These are phyloP conservation scores for Notolabrus celidotus DNA, from an alignment of 2,797 vertebrate species.

Conservation along the genomic window DNA sequence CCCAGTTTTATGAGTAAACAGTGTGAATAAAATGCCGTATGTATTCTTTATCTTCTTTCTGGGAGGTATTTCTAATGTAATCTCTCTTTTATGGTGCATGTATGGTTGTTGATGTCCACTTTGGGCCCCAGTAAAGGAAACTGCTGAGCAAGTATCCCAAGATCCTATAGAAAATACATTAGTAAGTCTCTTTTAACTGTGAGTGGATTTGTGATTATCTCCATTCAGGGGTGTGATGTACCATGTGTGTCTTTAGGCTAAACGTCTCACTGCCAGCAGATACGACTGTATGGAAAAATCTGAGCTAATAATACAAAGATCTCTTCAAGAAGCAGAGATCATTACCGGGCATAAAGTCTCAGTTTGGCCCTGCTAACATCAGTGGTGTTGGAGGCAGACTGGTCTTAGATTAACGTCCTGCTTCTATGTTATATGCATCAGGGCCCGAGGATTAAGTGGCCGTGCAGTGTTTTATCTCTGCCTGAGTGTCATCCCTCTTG, in stretches of 20 bases:
- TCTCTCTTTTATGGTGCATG: too few species aligned
- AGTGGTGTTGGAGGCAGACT: neutral
- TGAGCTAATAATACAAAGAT: neutral
- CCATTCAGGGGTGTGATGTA: slow-evolving; percentile 1
- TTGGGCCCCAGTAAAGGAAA: too few species aligned
- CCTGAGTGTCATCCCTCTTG: slow-evolving; percentile 9
- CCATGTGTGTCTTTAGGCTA: neutral
- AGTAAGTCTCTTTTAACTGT: neutral
- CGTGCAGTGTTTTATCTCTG: slow-evolving; percentile 4
- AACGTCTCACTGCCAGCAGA: neutral
- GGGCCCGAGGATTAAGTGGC: neutral
- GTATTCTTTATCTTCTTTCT: too few species aligned
- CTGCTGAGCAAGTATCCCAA: too few species aligned
- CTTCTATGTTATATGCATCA: neutral
- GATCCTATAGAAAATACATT: too few species aligned
- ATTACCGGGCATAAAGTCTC: neutral
- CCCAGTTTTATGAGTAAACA: too few species aligned
- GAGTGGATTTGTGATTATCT: neutral
- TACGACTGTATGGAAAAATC: neutral
- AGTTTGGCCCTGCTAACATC: neutral
- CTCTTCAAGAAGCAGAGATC: neutral
- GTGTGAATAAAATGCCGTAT: too few species aligned
- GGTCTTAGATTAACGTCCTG: neutral
- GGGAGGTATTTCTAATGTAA: too few species aligned
- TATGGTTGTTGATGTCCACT: too few species aligned